These are phyloP conservation scores for Equus quagga DNA, from an alignment of 2,113 vertebrate species.

Conservation along the genomic window DNA sequence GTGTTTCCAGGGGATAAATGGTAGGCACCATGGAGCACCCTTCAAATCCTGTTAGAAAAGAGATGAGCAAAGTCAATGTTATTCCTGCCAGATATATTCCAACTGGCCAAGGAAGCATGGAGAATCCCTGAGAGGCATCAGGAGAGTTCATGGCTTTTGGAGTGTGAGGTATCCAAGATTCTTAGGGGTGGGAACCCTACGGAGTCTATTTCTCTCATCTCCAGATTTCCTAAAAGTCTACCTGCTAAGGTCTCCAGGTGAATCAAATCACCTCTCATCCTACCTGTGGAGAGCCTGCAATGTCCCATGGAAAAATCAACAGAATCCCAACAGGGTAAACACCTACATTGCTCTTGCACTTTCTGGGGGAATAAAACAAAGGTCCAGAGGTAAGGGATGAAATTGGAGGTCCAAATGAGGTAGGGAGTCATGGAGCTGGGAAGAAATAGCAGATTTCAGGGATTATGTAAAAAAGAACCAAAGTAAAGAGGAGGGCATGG, in stretches of 20 bases:
- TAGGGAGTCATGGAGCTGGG: slow-evolving; percentile 60
- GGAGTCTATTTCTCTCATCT: slow-evolving; percentile 61
- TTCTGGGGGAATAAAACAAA: slow-evolving; percentile 60
- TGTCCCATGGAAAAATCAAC: slow-evolving; percentile 55
- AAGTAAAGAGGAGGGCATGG: slow-evolving; percentile 58
- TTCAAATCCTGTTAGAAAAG: slow-evolving; percentile 95
- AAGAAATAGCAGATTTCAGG: slow-evolving; percentile 68
- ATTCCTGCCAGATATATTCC: slow-evolving; percentile 49
- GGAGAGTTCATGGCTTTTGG: slow-evolving; percentile 58
- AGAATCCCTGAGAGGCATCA: slow-evolving; percentile 72
- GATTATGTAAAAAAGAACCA: slow-evolving; percentile 56
- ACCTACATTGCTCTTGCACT: slow-evolving; percentile 44
- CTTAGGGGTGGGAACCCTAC: slow-evolving; percentile 46
- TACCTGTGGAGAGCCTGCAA: slow-evolving; percentile 55
- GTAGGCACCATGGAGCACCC: slow-evolving; percentile 99
- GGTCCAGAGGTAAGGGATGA: slow-evolving; percentile 48
- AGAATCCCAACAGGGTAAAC: slow-evolving; percentile 43
- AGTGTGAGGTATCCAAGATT: slow-evolving; percentile 61
- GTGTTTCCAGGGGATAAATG: slow-evolving; percentile 98
- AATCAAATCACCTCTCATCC: slow-evolving; percentile 66
- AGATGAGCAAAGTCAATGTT: slow-evolving; percentile 77
- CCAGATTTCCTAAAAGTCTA: slow-evolving; percentile 52
- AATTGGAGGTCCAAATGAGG: slow-evolving; percentile 64
- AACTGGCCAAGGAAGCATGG: slow-evolving; percentile 62
- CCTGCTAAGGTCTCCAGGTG: slow-evolving; percentile 41